Evolutionary conservation across 2,113 vertebrate species (phyloP).

Genomic region (Desmodus rotundus): DNA sequence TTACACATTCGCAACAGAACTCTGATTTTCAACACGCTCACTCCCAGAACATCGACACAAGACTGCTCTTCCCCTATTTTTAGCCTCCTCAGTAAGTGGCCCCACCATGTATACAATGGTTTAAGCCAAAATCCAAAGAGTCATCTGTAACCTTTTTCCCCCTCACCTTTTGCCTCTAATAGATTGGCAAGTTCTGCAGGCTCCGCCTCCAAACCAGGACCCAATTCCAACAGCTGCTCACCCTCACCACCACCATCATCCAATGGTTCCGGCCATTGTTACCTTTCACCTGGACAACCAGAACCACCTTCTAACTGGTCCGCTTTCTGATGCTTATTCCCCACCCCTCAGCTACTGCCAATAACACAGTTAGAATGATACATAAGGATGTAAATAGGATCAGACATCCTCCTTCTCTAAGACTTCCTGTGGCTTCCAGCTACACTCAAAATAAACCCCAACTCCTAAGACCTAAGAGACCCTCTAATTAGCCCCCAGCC

Average conservation of each 20-base stretch:
- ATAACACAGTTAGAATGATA: not conserved
- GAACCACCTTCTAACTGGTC: not conserved
- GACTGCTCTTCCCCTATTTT: not conserved
- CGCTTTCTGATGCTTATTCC: not conserved
- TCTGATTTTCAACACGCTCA: not conserved
- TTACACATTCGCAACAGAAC: not conserved
- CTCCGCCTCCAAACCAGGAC: not conserved
- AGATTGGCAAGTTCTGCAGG: not conserved
- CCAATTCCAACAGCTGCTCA: not conserved
- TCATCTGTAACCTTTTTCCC: not conserved
- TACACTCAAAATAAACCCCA: not conserved
- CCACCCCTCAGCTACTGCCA: not conserved
- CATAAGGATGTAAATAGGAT: not conserved
- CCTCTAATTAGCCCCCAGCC: not conserved
- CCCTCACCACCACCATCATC: not conserved
- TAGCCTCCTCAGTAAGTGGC: not conserved
- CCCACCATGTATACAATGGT: not conserved
- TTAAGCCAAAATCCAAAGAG: not conserved
- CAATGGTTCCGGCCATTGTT: not conserved
- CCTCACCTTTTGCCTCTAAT: not conserved
- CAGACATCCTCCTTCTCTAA: not conserved
- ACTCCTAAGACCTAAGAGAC: not conserved
- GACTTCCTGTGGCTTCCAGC: not conserved
- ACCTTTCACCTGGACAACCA: not conserved
- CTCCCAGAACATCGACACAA: not conserved